These are phyloP conservation scores for Notocelia uddmanniana DNA, from an alignment of 2,888 invertebrate species.

Conservation along the genomic window DNA sequence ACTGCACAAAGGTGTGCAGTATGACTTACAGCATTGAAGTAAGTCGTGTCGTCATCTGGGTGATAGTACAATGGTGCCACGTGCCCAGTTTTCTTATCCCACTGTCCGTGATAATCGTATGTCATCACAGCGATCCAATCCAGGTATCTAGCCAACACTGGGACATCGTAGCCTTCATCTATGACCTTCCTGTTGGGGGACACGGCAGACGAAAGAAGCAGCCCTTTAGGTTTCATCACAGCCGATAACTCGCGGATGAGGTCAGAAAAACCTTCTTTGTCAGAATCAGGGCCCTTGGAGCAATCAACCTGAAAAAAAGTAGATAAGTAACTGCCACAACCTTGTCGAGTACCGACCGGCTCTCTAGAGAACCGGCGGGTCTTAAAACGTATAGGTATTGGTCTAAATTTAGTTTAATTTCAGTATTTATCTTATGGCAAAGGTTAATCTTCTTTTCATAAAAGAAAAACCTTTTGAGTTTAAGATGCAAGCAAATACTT, in stretches of 20 bases:
- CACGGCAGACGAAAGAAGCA: slow-evolving; percentile 93
- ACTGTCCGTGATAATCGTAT: slow-evolving; percentile 96
- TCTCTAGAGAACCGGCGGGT: too few species aligned
- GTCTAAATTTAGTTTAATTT: too few species aligned
- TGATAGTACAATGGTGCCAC: slow-evolving; percentile 94
- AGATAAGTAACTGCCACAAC: too few species aligned
- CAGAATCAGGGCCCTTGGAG: slow-evolving; percentile 92
- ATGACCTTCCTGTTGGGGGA: slow-evolving; percentile 95
- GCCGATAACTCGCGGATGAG: slow-evolving; percentile 90
- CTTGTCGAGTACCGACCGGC: too few species aligned
- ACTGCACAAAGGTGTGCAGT: too few species aligned
- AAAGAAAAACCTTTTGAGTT: too few species aligned
- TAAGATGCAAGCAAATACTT: too few species aligned
- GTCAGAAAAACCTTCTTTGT: slow-evolving; percentile 92
- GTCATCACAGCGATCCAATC: slow-evolving; percentile 98
- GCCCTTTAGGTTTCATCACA: slow-evolving; percentile 88
- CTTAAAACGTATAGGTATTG: too few species aligned
- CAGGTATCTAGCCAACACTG: slow-evolving; percentile 89
- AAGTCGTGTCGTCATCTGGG: slow-evolving; percentile 92
- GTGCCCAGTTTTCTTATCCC: slow-evolving; percentile 96
- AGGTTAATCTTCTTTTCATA: too few species aligned
- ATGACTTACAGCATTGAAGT: slow-evolving; percentile 91
- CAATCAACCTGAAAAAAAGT: slow-evolving; percentile 89
- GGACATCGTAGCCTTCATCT: slow-evolving; percentile 94
- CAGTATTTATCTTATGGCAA: too few species aligned